Percentiles rank a stretch among this genome's conserved stretches.
phyloP scores from a whole-genome alignment of 2,888 invertebrate species.

The Orthosia gothica region DNA sequence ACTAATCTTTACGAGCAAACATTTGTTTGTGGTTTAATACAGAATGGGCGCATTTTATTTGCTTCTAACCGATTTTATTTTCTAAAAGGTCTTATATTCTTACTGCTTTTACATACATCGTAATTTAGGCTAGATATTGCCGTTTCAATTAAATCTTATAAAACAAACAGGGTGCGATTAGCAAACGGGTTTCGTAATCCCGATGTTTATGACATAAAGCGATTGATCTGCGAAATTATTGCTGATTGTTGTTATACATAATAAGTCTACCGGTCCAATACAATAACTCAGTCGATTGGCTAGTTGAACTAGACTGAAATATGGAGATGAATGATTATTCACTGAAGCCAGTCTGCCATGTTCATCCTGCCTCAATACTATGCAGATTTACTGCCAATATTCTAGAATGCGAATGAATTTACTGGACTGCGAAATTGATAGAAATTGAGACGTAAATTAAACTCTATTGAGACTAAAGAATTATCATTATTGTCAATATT shows the following conservation, averaged over 20 bases:
- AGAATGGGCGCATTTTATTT: constrained; percentile 11
- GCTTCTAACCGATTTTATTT: too few species aligned
- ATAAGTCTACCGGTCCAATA: background rate
- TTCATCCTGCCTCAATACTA: background rate
- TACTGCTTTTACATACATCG: too few species aligned
- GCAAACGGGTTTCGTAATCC: too few species aligned
- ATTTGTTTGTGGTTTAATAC: constrained; percentile 17
- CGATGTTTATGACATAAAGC: too few species aligned
- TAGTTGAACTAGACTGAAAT: constrained; percentile 17
- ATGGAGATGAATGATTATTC: constrained; percentile 33
- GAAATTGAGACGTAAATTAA: background rate
- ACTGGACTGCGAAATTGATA: constrained; percentile 16
- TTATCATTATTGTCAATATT: background rate
- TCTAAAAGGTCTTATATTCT: too few species aligned
- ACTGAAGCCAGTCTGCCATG: constrained; percentile 13
- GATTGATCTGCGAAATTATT: too few species aligned
- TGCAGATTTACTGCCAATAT: constrained; percentile 18
- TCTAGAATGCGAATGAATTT: constrained; percentile 3
- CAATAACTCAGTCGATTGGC: constrained; percentile 15
- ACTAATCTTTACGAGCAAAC: constrained; percentile 33
- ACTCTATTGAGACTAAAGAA: background rate
- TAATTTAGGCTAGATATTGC: too few species aligned
- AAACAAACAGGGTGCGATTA: too few species aligned
- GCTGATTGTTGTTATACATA: too few species aligned
- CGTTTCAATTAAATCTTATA: too few species aligned